phyloP scores from a whole-genome alignment of 2,888 invertebrate species.

The Laspeyria flexula region DNA sequence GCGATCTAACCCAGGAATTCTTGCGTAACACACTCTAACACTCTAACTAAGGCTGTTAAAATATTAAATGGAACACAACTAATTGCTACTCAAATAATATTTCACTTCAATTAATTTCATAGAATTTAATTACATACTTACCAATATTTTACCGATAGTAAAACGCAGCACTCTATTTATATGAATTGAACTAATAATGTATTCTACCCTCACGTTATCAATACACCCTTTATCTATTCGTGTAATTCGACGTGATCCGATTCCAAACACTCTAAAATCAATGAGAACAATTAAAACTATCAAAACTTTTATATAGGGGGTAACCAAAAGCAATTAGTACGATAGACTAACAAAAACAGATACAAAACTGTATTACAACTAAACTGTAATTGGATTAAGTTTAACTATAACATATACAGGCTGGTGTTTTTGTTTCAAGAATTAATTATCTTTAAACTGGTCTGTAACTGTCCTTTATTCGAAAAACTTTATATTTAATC shows the following conservation, averaged over 20 bases:
- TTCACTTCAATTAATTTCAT: too few species aligned
- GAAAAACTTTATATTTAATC: too few species aligned
- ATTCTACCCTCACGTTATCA: slow-evolving; percentile 18
- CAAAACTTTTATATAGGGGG: slow-evolving; percentile 41
- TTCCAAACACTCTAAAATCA: slow-evolving; percentile 33
- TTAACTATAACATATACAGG: slow-evolving; percentile 43
- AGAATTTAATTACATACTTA: too few species aligned
- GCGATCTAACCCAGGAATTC: too few species aligned
- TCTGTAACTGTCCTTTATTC: not conserved
- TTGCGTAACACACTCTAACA: too few species aligned
- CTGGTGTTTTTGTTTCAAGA: slow-evolving; percentile 17
- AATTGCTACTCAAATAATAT: too few species aligned
- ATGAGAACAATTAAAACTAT: slow-evolving; percentile 44
- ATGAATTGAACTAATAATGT: slow-evolving; percentile 6
- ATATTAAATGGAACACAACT: too few species aligned
- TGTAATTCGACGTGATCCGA: slow-evolving; percentile 28
- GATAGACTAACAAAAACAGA: slow-evolving; percentile 60
- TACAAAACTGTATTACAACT: slow-evolving; percentile 34
- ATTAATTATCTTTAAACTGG: slow-evolving; percentile 21
- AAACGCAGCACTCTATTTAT: too few species aligned
- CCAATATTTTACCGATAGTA: not conserved
- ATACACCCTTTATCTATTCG: slow-evolving; percentile 15
- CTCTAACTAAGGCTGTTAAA: too few species aligned
- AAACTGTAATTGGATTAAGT: slow-evolving; percentile 50
- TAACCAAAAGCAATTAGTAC: slow-evolving; percentile 53